Evolutionary conservation across 2,113 vertebrate genomes (phyloP), one percentile per base, ranked within the genome.

Genomic region (Gadus macrocephalus): DNA sequence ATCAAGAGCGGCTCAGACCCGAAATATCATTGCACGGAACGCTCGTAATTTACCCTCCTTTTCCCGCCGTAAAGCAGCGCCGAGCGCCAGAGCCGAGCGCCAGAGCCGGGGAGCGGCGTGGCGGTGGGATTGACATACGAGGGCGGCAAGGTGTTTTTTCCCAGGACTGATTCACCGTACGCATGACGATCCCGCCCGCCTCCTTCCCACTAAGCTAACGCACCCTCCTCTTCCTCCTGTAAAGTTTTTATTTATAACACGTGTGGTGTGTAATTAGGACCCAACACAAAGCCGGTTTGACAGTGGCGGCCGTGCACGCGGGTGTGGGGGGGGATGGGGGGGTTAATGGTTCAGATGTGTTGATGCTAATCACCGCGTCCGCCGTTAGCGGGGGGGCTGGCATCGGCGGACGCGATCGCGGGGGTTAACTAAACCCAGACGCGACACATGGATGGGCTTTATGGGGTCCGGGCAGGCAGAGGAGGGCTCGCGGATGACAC

Each of bases 401-500:
- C 76, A 75, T 78, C 76, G 64, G 67, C 58, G 77, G 81, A 78
- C 81, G 87, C 78, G 67, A 89, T 86, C 4, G 82, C 83, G 81
- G 87, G 83, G 86, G 87, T 89, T 87, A 91, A 85, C 86, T 82
- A 83, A 87, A 89, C 92, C 93, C 87, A 91, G 91, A 89, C 85
- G 92, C 92, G 94, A 94, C 95, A 94, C 94, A 94, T 95, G 94
- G 93, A 92, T 94, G 93, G 93, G 94, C 94, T 95, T 95, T 94
- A 96, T 93, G 94, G 94, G 92, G 94, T 94, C 93, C 92, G 89
- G 89, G 91, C 93, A 91, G 91, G 92, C 91, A 83, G 61, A 72
- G 92, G 88, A 92, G 92, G 93, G 93, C 93, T 93, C 93, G 90
- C 87, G 90, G 91, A 94, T 93, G 94, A 94, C 92, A 92, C 95